Evolutionary conservation across 2,113 vertebrate species (phyloP), one percentile per base, ranked within the genome.

Genomic region (Perognathus longimembris): DNA sequence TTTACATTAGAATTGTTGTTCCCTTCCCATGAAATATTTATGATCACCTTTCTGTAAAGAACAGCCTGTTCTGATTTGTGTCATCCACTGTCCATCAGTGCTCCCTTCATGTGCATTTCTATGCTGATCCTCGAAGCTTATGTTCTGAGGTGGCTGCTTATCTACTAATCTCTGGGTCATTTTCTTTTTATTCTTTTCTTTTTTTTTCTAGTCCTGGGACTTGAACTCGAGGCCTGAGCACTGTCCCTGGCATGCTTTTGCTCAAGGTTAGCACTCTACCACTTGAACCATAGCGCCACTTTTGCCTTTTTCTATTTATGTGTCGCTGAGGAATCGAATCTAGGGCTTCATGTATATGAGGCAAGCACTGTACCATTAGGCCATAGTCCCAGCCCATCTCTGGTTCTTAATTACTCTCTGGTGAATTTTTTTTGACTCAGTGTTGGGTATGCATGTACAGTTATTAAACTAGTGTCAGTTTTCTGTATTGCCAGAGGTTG

Each of bases 1-100:
- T 73, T 83, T 4, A 45, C 45, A 45, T 12, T 45, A 45, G 45
- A 8, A 45, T 45, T 45, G 9, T 45, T 45, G 45, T 45, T 45
- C 45, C 45, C 10, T 45, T 87, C 79, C 69, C 34, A 20, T 24
- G 21, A 36, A 7, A 36, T 59, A 54, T 54, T 71, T 26, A 59
- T 59, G 67, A 74, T 87, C 50, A 50, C 38, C 20, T 83, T 9
- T 50, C 0, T 17, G 0, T 9, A 15, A 28, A 42, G 32, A n/a
- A 71, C 32, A 40, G 54, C 5, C 26, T 22, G 3, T 24, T 42
- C 42, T 54, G 28, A 88, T 76, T 45, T 83, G 14, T 38, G 64
- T 67, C 22, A 9, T 5, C 10, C 1, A 2, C 57, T 42, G 32
- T 30, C 54, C 18, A 0, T 75, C 0, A 0, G 26, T 28, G 5